Conservation (phyloP, 2,797 vertebrate genomes). For the Enteromius viviparus region DNA sequence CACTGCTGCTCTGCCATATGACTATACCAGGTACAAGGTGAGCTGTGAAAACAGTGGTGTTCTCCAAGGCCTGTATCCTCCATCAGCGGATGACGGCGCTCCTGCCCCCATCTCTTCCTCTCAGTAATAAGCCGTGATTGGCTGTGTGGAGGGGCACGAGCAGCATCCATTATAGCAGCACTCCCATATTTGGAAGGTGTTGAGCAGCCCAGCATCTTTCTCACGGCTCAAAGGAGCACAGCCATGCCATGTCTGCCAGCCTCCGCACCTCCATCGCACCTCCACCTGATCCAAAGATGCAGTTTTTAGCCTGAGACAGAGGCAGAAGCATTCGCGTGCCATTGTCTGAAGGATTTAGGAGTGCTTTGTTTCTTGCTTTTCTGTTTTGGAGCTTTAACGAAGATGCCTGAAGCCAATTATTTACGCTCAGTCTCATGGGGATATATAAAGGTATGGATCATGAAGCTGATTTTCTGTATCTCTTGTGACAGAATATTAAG, state of each 20-base stretch:
- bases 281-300: slow-evolving; percentile 16
- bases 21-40: slow-evolving; percentile 30
- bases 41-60: slow-evolving; percentile 25
- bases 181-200: slow-evolving; percentile 54
- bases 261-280: slow-evolving; percentile 24
- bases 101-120: slow-evolving; percentile 26
- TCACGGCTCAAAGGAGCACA: not conserved
- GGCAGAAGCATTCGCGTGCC: not conserved
- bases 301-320: slow-evolving; percentile 5
- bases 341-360: slow-evolving; percentile 16
- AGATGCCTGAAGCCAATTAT: slow-evolving; percentile 61
- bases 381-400: slow-evolving; percentile 12
- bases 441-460: slow-evolving; percentile 58
- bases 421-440: slow-evolving; percentile 56
- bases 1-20: not conserved
- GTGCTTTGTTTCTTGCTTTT: not conserved
- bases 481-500: not conserved
- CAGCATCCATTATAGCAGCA: slow-evolving; percentile 37
- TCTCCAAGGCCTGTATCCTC: slow-evolving; percentile 22
- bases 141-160: slow-evolving; percentile 22
- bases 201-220: slow-evolving; percentile 43
- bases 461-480: not conserved
- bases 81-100: slow-evolving; percentile 34
- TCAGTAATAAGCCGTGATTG: slow-evolving; percentile 54
- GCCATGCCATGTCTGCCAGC: slow-evolving; percentile 35